Base-by-base conservation (phyloP, 2,113 vertebrate species). In the Misgurnus mizolepis region DNA sequence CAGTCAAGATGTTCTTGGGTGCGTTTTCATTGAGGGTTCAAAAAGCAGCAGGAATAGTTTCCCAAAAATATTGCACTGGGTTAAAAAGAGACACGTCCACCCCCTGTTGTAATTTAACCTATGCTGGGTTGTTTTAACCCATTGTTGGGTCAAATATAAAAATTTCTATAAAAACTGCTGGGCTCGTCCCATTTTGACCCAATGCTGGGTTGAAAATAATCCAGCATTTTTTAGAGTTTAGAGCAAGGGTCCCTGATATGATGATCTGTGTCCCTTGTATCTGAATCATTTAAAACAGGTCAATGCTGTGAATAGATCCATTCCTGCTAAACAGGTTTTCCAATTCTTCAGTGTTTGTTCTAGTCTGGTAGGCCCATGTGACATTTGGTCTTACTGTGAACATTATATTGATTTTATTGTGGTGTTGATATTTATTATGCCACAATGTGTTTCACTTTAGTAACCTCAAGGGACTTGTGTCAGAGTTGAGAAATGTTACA, bases 221-320 rank as follows among this genome's bases (percentile, higher is more conserved):
- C 27, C 27, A 34, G 27, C 27, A 34, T 34, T 34, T 34, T 34
- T 34, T 34, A 34, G 27, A 34, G 27, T 34, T 34, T 34, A 3
- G 27, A 34, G 27, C 27, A 45, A 45, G 43, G 43, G 43, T 45
- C 8, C 43, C 10, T 56, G 7, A 53, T 45, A 34, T 34, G 27
- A 34, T 82, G 82, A 88, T 85, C 67, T 86, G 72, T 68, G 60
- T 88, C 83, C 80, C 58, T 64, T n/a, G n/a, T 47, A 83, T 86
- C 12, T 71, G 84, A 90, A 89, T 68, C 85, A 86, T 86, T 79
- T 7, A 22, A 47, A 27, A 79, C 75, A 62, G 72, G 74, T 77
- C 6, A 61, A 77, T 81, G 58, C 78, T 5, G 15, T 79, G 87
- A 82, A 76, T 88, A 65, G 73, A 81, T 81, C 68, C 72, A 60